phyloP scores from a whole-genome alignment of 2,113 vertebrate genomes.

The Tautogolabrus adspersus region DNA sequence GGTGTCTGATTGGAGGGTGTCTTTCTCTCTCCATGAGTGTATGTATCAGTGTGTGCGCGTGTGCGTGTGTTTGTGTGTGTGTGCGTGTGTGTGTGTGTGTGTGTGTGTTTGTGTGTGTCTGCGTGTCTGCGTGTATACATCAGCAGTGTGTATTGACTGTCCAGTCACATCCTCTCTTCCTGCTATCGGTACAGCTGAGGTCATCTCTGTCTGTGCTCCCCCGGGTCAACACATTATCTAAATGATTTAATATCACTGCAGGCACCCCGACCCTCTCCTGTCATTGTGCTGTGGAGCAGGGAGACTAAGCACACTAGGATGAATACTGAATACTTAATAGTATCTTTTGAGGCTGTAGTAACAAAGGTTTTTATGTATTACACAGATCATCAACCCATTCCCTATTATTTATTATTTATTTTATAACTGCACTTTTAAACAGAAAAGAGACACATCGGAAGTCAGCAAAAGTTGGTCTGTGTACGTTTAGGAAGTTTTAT shows the following conservation, averaged over 20 bases:
- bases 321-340: constrained; percentile 48
- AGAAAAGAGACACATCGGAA: background rate
- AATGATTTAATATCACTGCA: constrained; percentile 74
- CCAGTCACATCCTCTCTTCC: constrained; percentile 60
- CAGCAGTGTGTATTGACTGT: constrained; percentile 45
- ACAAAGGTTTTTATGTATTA: constrained; percentile 31
- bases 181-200: constrained; percentile 48
- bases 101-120: background rate
- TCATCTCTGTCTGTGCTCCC: constrained; percentile 57
- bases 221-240: constrained; percentile 74
- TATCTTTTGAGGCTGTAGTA: constrained; percentile 25
- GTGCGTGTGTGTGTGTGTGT: background rate
- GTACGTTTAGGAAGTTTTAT: background rate
- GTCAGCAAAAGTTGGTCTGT: background rate
- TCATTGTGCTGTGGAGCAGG: constrained; percentile 51
- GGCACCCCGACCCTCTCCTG: constrained; percentile 54
- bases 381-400: constrained; percentile 18
- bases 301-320: constrained; percentile 46
- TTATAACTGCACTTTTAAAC: background rate
- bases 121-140: background rate
- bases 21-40: background rate
- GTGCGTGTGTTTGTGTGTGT: background rate
- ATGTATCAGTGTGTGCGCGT: background rate
- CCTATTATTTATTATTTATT: background rate
- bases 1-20: background rate